Conservation (phyloP, 2,113 vertebrate species). For the Centrocercus urophasianus region DNA sequence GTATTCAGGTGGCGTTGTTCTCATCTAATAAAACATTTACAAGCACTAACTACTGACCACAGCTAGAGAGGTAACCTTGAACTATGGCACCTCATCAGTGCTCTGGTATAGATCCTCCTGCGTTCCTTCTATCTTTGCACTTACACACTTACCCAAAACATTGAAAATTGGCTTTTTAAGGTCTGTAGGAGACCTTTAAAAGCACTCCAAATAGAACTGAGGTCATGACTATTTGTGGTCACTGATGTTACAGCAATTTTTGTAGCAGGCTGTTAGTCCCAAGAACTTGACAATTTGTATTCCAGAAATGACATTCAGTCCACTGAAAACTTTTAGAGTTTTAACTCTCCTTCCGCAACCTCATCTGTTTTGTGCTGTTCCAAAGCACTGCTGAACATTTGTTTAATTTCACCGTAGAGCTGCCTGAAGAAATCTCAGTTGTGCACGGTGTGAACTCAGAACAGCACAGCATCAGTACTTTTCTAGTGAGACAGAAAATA, state of each 20-base stretch:
- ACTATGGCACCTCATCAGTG: neutral
- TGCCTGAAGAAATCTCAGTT: slow-evolving; percentile 16
- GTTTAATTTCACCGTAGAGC: neutral
- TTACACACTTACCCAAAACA: slow-evolving; percentile 5
- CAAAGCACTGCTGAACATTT: neutral
- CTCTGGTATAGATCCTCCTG: neutral
- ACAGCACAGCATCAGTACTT: neutral
- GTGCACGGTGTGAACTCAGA: neutral
- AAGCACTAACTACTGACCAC: neutral
- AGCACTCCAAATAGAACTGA: slow-evolving; percentile 48
- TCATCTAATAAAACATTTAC: neutral
- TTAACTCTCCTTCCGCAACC: neutral
- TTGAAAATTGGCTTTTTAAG: slow-evolving; percentile 37
- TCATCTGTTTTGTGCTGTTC: slow-evolving; percentile 21
- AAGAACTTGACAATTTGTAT: slow-evolving; percentile 32
- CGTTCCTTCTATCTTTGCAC: neutral
- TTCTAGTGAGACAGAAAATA: neutral
- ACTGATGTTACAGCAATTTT: slow-evolving; percentile 33
- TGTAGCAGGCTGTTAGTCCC: slow-evolving; percentile 27
- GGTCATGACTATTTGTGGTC: slow-evolving; percentile 36
- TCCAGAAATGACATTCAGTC: slow-evolving; percentile 14
- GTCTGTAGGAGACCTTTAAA: slow-evolving; percentile 56
- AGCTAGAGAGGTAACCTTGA: neutral
- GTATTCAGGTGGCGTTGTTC: neutral
- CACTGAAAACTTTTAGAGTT: slow-evolving; percentile 34